Conservation (phyloP, 1,140 invertebrate genomes). For the Aphelenchoides besseyi region DNA sequence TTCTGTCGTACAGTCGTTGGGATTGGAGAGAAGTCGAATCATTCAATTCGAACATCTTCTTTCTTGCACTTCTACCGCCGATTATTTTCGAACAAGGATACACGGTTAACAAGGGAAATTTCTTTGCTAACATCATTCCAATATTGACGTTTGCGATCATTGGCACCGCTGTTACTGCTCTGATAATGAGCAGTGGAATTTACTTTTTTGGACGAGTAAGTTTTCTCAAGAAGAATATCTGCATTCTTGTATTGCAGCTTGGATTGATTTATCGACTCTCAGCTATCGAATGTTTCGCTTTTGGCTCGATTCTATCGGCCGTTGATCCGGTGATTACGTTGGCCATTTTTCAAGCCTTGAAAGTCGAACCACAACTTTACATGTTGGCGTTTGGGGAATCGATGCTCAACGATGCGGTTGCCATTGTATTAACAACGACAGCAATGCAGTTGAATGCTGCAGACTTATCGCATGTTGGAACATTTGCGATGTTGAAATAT, state of each 20-base stretch:
- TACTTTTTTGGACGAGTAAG: constrained; percentile 80
- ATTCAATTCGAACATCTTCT: constrained; percentile 83
- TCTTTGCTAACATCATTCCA: constrained; percentile 90
- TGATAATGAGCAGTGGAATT: constrained; percentile 86
- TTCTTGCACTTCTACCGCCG: constrained; percentile 93
- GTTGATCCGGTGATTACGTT: constrained; percentile 84
- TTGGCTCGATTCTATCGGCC: constrained; percentile 92
- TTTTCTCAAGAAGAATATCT: constrained; percentile 13
- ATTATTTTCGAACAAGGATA: constrained; percentile 85
- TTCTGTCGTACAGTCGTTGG: constrained; percentile 49
- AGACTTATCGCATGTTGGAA: constrained; percentile 70
- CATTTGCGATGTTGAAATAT: constrained; percentile 77
- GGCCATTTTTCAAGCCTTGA: constrained; percentile 88
- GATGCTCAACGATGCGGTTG: constrained; percentile 95
- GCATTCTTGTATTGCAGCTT: constrained; percentile 64
- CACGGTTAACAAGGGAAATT: constrained; percentile 90
- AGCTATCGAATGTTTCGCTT: constrained; percentile 91
- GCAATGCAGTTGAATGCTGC: constrained; percentile 67
- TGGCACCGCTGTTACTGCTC: constrained; percentile 87
- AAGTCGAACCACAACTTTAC: constrained; percentile 97
- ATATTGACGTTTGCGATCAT: constrained; percentile 92
- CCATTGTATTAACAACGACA: constrained; percentile 75
- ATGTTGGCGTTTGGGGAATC: constrained; percentile 97
- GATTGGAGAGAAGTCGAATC: constrained; percentile 54
- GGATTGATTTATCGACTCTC: constrained; percentile 79